Percentiles rank a stretch among this genome's conserved stretches.
Conservation (phyloP, 2,113 vertebrate genomes). For the Edolisoma coerulescens region DNA sequence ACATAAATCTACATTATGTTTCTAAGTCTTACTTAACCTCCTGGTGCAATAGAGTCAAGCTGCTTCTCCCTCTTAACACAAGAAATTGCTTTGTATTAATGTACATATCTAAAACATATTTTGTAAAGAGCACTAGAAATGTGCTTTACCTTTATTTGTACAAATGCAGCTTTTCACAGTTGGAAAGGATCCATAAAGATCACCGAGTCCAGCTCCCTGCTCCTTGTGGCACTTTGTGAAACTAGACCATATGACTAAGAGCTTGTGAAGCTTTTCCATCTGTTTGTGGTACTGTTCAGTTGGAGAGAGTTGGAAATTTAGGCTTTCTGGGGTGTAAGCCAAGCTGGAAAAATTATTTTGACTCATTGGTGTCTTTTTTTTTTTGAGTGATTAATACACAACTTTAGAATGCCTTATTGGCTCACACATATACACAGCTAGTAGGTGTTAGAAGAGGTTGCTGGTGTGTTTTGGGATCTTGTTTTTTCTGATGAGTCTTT, state of each 20-base stretch:
- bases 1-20: not conserved
- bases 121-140: not conserved
- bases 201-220: not conserved
- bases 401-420: not conserved
- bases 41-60: conserved; percentile 15
- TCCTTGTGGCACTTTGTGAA: not conserved
- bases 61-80: not conserved
- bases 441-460: not conserved
- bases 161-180: not conserved
- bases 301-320: not conserved
- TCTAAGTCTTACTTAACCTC: not conserved
- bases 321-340: not conserved
- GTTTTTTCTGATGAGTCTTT: not conserved
- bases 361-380: not conserved
- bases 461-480: not conserved
- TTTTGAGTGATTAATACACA: not conserved
- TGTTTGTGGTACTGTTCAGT: not conserved
- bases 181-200: not conserved
- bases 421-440: not conserved
- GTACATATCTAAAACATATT: not conserved
- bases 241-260: not conserved
- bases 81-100: not conserved
- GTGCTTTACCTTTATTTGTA: not conserved
- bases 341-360: not conserved
- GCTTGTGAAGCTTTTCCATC: not conserved